Evolutionary conservation across 23 tunicate genomes (phyloP).

Genomic region (Clavelina lepadiformis): DNA sequence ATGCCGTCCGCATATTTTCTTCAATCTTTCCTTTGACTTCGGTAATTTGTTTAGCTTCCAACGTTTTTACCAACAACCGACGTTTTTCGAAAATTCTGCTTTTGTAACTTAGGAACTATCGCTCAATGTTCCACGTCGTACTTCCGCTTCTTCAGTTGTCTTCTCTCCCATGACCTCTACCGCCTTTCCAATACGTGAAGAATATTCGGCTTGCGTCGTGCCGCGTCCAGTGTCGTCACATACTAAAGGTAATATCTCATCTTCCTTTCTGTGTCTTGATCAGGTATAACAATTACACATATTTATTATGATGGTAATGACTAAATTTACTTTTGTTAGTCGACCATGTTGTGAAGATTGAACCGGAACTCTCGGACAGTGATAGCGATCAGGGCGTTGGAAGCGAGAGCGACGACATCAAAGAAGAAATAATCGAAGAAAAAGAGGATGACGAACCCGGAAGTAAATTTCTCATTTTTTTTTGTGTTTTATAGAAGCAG

Average conservation of each 20-base stretch:
- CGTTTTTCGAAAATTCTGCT: too few relatives aligned
- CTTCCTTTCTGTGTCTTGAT: background rate
- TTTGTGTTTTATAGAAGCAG: too few relatives aligned
- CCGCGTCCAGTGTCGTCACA: conserved; percentile 9
- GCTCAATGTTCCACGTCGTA: too few relatives aligned
- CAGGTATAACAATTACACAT: background rate
- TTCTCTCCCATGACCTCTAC: conserved; percentile 20
- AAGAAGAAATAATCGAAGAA: conserved; percentile 27
- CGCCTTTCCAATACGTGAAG: conserved; percentile 10
- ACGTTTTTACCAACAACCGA: too few relatives aligned
- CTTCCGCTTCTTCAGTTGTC: conserved; percentile 14
- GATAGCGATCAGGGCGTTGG: conserved; percentile 96
- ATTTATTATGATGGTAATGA: background rate
- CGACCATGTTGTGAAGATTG: conserved; percentile 57
- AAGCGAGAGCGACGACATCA: conserved; percentile 46
- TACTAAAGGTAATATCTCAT: conserved; percentile 4
- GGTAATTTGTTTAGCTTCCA: too few relatives aligned
- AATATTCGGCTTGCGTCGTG: conserved; percentile 26
- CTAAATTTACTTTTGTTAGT: conserved; percentile 13
- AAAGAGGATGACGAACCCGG: conserved; percentile 4
- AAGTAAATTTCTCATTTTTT: too few relatives aligned
- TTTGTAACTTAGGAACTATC: too few relatives aligned
- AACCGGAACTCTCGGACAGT: conserved; percentile 66
- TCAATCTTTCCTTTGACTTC: too few relatives aligned
- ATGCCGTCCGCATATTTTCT: too few relatives aligned